A percentile compares a stretch with the other conserved stretches of the same genome.
Evolutionary conservation across 2,113 vertebrate species (phyloP).

Genomic region (Emydocephalus ijimae): DNA sequence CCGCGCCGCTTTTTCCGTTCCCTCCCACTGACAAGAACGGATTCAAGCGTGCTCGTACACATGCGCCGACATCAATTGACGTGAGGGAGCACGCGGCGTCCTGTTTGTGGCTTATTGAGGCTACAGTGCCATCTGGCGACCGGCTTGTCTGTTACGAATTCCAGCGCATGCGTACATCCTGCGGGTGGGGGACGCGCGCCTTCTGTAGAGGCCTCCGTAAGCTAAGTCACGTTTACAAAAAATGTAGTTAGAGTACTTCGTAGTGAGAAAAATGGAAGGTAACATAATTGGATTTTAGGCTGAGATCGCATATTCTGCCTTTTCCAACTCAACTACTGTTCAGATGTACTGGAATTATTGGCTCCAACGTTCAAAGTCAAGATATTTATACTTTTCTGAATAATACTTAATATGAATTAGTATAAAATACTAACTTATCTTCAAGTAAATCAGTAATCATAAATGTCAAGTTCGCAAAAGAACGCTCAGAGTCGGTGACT

Average conservation of each 20-base stretch:
- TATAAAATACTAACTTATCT: background rate
- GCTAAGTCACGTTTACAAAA: background rate
- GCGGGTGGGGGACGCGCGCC: background rate
- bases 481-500: too few species aligned
- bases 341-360: background rate
- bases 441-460: too few species aligned
- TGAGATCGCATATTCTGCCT: background rate
- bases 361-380: background rate
- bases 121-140: conserved; percentile 19
- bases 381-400: background rate
- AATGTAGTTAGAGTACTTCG: background rate
- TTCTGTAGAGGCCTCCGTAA: background rate
- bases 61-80: background rate
- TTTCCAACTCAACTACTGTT: background rate
- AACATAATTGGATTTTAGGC: background rate
- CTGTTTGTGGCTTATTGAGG: background rate
- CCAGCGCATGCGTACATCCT: background rate
- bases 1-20: too few species aligned
- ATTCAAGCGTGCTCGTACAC: background rate
- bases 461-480: too few species aligned
- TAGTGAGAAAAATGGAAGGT: background rate
- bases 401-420: background rate
- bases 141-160: background rate
- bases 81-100: background rate
- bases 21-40: background rate